These are phyloP conservation scores for Anniella stebbinsi DNA, from an alignment of 2,797 vertebrate species.

Conservation along the genomic window DNA sequence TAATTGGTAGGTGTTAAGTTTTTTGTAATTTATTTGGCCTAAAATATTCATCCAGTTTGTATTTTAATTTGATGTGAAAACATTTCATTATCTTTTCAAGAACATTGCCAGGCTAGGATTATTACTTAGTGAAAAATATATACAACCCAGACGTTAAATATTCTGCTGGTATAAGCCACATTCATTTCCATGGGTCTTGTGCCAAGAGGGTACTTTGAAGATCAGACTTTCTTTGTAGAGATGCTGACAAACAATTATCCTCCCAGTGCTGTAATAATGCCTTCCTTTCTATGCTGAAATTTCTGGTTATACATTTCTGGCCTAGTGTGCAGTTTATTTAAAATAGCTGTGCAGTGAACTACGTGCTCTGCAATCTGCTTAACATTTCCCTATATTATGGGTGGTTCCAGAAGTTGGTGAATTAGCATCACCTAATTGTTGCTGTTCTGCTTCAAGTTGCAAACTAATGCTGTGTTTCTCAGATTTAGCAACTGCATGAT, in stretches of 20 bases:
- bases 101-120: neutral
- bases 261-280: neutral
- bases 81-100: conserved; percentile 20
- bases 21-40: conserved; percentile 1
- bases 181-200: neutral
- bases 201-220: neutral
- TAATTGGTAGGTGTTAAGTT: neutral
- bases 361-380: neutral
- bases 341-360: neutral
- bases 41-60: conserved; percentile 4
- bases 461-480: neutral
- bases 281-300: neutral
- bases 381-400: neutral
- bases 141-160: neutral
- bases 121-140: neutral
- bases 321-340: neutral
- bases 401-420: neutral
- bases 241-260: neutral
- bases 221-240: neutral
- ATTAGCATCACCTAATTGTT: neutral
- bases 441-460: neutral
- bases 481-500: neutral
- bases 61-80: conserved; percentile 16
- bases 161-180: neutral
- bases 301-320: neutral